A percentile compares a stretch with the other conserved stretches of the same genome.
phyloP scores from a whole-genome alignment of 2,888 invertebrate species.

The Drosophila monieri region DNA sequence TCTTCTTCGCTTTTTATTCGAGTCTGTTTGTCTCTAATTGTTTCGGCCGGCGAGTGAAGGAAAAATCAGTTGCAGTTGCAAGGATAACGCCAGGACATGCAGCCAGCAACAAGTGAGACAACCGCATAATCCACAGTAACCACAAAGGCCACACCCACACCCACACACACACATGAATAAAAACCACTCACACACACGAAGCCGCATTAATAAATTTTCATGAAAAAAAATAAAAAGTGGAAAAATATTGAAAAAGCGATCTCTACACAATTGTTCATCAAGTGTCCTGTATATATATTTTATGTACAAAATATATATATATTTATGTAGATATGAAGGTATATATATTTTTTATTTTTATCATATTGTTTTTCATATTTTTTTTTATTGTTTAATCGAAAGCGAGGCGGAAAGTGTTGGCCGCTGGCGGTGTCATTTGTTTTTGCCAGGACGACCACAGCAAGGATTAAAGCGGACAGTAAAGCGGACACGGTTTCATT shows the following conservation, averaged over 20 bases:
- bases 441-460: conserved; percentile 62
- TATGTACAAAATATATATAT: background rate
- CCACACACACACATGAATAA: conserved; percentile 8
- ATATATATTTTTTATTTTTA: conserved; percentile 8
- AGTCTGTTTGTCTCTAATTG: conserved; percentile 33
- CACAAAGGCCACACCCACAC: conserved; percentile 30
- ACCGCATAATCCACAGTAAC: conserved; percentile 71
- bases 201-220: conserved; percentile 73
- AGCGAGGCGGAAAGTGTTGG: conserved; percentile 4
- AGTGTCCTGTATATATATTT: conserved; percentile 29
- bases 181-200: conserved; percentile 25
- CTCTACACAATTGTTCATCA: conserved; percentile 70
- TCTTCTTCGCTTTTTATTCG: conserved; percentile 18
- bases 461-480: conserved; percentile 70
- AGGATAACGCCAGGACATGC: background rate
- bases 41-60: background rate
- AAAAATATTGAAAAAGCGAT: conserved; percentile 76
- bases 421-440: conserved; percentile 25
- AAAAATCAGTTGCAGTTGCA: conserved; percentile 7
- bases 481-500: conserved; percentile 21
- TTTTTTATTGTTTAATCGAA: conserved; percentile 9
- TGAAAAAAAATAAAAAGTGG: conserved; percentile 54
- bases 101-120: conserved; percentile 68
- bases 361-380: conserved; percentile 6
- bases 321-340: background rate